Conservation (phyloP, 2,888 invertebrate species). For the Ormia ochracea region DNA sequence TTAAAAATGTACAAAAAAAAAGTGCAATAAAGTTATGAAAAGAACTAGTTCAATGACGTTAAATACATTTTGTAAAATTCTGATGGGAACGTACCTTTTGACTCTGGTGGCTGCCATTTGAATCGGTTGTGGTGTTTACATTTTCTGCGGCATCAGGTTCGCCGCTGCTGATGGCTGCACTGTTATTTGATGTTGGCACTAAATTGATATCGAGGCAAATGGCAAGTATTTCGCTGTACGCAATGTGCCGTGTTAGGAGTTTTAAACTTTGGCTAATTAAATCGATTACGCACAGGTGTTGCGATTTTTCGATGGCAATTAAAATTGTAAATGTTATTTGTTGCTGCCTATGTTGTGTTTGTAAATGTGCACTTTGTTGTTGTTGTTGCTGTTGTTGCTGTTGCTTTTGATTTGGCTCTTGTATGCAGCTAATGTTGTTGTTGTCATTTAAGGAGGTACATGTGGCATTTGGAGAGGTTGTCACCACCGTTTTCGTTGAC, state of each 20-base stretch:
- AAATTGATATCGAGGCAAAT: slow-evolving; percentile 73
- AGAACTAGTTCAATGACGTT: slow-evolving; percentile 57
- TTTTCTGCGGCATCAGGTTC: slow-evolving; percentile 18
- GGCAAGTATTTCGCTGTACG: slow-evolving; percentile 76
- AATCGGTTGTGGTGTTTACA: slow-evolving; percentile 35
- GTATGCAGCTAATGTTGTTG: slow-evolving; percentile 51
- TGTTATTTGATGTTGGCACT: slow-evolving; percentile 62
- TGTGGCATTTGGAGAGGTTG: slow-evolving; percentile 58
- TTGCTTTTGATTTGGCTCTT: slow-evolving; percentile 16
- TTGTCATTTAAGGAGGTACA: slow-evolving; percentile 64
- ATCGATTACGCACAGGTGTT: slow-evolving; percentile 77
- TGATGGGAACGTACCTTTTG: slow-evolving; percentile 61
- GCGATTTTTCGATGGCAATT: slow-evolving; percentile 75
- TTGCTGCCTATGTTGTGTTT: slow-evolving; percentile 54
- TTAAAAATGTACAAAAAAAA: slow-evolving; percentile 19
- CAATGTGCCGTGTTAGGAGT: slow-evolving; percentile 76
- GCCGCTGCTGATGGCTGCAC: slow-evolving; percentile 39
- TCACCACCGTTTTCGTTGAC: slow-evolving; percentile 48
- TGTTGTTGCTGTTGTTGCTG: slow-evolving; percentile 29
- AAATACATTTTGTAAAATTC: slow-evolving; percentile 29
- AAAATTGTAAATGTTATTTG: slow-evolving; percentile 75
- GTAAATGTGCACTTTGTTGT: slow-evolving; percentile 37
- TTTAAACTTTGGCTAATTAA: slow-evolving; percentile 77
- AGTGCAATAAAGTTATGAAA: slow-evolving; percentile 31
- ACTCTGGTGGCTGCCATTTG: slow-evolving; percentile 51